Evolutionary conservation across 2,797 vertebrate genomes (phyloP).

Genomic region (Balearica regulorum): DNA sequence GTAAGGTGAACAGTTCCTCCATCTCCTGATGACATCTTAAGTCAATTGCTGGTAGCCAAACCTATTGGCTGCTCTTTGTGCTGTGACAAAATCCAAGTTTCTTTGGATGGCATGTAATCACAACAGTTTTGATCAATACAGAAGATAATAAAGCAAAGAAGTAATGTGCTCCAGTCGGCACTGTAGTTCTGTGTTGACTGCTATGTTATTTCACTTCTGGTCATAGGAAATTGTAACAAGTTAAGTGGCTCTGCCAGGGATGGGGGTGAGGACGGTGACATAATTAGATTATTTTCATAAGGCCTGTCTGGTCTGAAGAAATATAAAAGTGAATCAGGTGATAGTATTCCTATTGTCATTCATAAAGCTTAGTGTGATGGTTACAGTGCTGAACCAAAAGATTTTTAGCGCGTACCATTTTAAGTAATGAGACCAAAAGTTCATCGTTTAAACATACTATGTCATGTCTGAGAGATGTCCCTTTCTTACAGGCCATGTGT

Average conservation of each 20-base stretch:
- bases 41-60: background rate
- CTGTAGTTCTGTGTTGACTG: background rate
- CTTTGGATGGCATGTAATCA: background rate
- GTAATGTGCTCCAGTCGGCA: background rate
- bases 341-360: background rate
- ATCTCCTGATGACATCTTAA: background rate
- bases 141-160: background rate
- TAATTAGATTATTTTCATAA: background rate
- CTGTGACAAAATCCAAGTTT: background rate
- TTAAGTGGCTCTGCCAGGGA: background rate
- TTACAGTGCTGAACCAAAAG: background rate
- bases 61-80: background rate
- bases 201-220: background rate
- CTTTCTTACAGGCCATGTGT: slow-evolving; percentile 81
- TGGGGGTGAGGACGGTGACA: background rate
- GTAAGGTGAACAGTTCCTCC: slow-evolving; percentile 62
- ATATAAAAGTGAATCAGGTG: background rate
- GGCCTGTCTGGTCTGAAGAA: background rate
- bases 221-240: background rate
- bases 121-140: background rate
- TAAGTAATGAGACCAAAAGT: background rate
- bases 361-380: background rate
- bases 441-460: accelerated
- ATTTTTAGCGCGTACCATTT: background rate
- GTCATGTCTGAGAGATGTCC: background rate